Evolutionary conservation across 2,797 vertebrate genomes (phyloP), one percentile per base, ranked within the genome.

Genomic region (Ptychobarbus kaznakovi): DNA sequence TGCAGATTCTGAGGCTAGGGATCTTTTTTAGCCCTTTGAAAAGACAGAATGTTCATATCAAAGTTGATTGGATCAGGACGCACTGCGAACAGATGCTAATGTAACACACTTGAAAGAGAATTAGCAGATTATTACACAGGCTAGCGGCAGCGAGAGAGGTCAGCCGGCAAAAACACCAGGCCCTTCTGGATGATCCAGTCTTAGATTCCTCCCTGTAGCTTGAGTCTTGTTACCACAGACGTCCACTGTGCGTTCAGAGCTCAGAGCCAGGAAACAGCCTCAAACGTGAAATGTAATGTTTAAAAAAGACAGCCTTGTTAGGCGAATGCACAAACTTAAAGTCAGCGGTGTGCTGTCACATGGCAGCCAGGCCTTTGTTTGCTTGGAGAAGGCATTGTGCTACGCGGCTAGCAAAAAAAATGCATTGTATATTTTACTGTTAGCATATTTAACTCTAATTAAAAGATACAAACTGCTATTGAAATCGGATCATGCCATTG

Each of bases 41-140:
- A 76, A 79, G 51, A 72, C 65, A 82, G 72, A 86, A 78, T 86
- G 87, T 79, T 72, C 70, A 89, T 69, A 86, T 88, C 82, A 89
- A 84, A 86, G 88, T 82, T 74, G 68, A 86, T 75, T 82, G 82
- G 84, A 80, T 86, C 66, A 77, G 82, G 79, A 81, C 5, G 28
- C 46, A 25, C 70, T 42, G 18, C 15, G 76, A 86, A 88, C 74
- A 88, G 68, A 88, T 88, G 86, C 85, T 88, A 89, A 89, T 87
- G 81, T 56, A 82, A 70, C n/a, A 61, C 56, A 74, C 53, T 86
- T 87, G 81, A 87, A 89, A 86, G 81, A 70, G 73, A 80, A 87
- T 89, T 89, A 87, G 84, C 84, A n/a, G n/a, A n/a, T n/a, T n/a
- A 84, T 81, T 82, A 81, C 86, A 89, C 81, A 87, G 53, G 66